Percentiles rank a stretch among this genome's conserved stretches.
Evolutionary conservation across 2,797 vertebrate genomes (phyloP).

Genomic region (Picus viridis): DNA sequence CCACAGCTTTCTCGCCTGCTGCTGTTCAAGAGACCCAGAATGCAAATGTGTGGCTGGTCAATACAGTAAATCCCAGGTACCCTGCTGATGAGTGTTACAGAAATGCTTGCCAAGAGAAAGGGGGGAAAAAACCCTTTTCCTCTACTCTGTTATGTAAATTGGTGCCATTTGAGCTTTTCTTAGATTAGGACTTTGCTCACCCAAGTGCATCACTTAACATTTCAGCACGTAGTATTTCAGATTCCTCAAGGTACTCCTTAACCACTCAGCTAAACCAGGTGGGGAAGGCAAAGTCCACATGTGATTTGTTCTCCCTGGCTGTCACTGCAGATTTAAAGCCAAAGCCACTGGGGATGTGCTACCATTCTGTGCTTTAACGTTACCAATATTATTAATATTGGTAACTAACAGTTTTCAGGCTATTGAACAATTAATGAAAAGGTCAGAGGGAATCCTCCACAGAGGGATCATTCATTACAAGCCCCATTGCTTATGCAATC

Average conservation of each 20-base stretch:
- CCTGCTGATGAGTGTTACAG: conserved; percentile 22
- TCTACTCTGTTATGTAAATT: not conserved
- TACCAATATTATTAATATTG: conserved; percentile 23
- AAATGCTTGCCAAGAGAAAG: conserved; percentile 10
- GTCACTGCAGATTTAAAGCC: not conserved
- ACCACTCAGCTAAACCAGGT: not conserved
- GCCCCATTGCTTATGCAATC: conserved; percentile 20
- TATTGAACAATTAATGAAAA: conserved; percentile 60
- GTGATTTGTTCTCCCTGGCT: not conserved
- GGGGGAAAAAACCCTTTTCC: not conserved
- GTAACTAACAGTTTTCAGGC: conserved; percentile 43
- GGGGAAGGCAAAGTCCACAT: not conserved
- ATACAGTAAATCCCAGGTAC: not conserved
- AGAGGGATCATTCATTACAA: conserved; percentile 4
- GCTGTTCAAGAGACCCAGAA: not conserved
- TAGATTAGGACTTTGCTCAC: conserved; percentile 26
- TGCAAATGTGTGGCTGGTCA: not conserved
- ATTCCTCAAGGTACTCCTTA: conserved; percentile 41
- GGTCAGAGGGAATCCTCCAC: conserved; percentile 32
- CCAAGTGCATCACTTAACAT: conserved; percentile 20
- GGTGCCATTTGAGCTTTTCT: conserved; percentile 31
- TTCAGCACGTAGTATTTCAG: conserved; percentile 7
- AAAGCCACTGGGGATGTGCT: not conserved
- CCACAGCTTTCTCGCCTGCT: not conserved
- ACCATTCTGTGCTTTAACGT: not conserved